A percentile compares a stretch with the other conserved stretches of the same genome.
Evolutionary conservation across 1,140 invertebrate genomes (phyloP).

Genomic region (Camponotus floridanus): DNA sequence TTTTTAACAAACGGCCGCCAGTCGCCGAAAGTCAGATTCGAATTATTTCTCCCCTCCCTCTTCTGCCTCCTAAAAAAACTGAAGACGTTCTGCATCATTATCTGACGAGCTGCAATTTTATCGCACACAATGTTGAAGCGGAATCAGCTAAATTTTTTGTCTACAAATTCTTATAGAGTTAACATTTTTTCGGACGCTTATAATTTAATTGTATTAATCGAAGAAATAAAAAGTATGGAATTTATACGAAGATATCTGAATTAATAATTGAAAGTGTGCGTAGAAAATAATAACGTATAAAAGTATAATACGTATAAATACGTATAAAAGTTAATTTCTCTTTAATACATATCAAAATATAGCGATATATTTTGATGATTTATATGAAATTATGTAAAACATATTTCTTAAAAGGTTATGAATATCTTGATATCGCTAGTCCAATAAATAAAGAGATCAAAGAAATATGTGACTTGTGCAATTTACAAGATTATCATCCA

Average conservation of each 20-base stretch:
- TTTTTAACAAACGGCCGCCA: constrained; percentile 53
- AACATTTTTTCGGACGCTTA: not conserved
- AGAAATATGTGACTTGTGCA: too few species aligned
- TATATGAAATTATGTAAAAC: not conserved
- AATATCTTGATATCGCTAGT: too few species aligned
- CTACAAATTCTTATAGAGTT: not conserved
- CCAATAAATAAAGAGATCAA: too few species aligned
- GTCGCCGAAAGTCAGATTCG: constrained; percentile 37
- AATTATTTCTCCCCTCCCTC: not conserved
- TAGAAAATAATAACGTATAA: not conserved
- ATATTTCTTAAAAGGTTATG: too few species aligned
- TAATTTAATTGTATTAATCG: not conserved
- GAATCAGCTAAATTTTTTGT: constrained; percentile 8
- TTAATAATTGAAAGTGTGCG: not conserved
- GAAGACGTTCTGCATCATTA: constrained; percentile 23
- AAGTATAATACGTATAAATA: too few species aligned
- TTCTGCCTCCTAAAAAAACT: not conserved
- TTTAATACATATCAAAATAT: not conserved
- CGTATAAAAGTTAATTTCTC: not conserved
- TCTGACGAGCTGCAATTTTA: constrained; percentile 16
- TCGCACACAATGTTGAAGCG: constrained; percentile 6
- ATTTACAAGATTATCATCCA: too few species aligned
- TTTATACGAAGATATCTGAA: not conserved
- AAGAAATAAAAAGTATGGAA: not conserved
- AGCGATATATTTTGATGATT: not conserved